Base-by-base conservation (phyloP, 2,113 vertebrate species). In the Elephas maximus region DNA sequence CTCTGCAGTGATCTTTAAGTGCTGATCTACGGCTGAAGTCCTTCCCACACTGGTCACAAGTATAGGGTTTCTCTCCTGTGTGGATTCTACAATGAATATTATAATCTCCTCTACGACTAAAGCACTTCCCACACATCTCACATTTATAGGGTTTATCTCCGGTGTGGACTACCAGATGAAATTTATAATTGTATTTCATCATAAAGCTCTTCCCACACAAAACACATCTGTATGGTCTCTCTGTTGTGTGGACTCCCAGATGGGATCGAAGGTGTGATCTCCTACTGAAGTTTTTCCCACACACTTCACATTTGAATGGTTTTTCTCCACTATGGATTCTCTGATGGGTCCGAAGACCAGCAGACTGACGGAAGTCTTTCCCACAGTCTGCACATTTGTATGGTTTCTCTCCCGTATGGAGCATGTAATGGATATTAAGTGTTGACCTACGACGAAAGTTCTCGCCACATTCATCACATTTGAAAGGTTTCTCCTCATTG, bases 401-500 rank as follows among this genome's bases (percentile, higher is more conserved):
- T 2, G 71, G 71, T 20, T 73, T 73, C 28, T 73, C 71, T 21
- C 71, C 71, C n/a, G 33, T 73, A 15, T 73, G 71, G 71, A 73
- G 33, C 71, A n/a, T 15, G n/a, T 20, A 37, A 37, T 73, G n/a
- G 28, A 20, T 73, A 5, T n/a, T 99, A n/a, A 99, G 98, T 80
- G 99, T 98, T 74, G 99, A 99, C 77, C 99, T 99, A 60, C 98
- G 98, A 24, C 99, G 98, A 81, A 99, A 99, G 88, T 98, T 99
- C 98, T 99, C 99, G 30, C 81, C 93, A 89, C 98, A 99, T 33
- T 96, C 97, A 0, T 90, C 97, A 93, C 98, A 99, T 73, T 71
- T 96, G 96, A 98, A 99, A 98, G 62, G 91, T 41, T 92, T 86
- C 73, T 93, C 91, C n/a, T 74, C 44, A 10, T 71, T 78, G 74